These are phyloP conservation scores for Pachycephala philippinensis DNA, from an alignment of 2,113 vertebrate genomes.

Conservation along the genomic window DNA sequence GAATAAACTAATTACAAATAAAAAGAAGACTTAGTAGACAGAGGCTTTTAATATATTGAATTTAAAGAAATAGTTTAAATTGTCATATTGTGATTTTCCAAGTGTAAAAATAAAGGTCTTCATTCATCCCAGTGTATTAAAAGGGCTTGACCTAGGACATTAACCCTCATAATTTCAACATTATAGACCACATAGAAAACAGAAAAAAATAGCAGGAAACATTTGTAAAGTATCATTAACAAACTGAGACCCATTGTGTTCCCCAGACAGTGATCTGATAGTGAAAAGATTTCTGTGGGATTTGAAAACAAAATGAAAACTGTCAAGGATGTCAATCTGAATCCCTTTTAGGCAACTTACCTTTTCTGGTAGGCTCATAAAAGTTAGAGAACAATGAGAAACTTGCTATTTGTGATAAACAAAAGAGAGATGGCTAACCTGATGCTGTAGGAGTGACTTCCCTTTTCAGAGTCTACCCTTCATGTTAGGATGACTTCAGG, in stretches of 20 bases:
- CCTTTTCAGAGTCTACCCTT: neutral
- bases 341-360: neutral
- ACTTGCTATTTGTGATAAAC: neutral
- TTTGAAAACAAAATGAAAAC: neutral
- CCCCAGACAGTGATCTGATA: neutral
- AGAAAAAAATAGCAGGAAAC: neutral
- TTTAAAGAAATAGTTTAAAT: neutral
- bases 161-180: neutral
- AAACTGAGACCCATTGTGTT: neutral
- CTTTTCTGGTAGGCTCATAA: neutral
- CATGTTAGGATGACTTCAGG: neutral
- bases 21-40: neutral
- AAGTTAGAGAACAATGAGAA: neutral
- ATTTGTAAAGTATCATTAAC: constrained; percentile 1
- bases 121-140: neutral
- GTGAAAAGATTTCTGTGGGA: neutral
- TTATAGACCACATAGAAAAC: neutral
- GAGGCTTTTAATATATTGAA: neutral
- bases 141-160: neutral
- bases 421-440: neutral
- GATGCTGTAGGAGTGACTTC: neutral
- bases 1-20: neutral
- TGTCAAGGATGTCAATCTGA: neutral
- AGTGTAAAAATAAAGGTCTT: neutral
- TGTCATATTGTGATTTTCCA: neutral